Percentiles rank a stretch among this genome's conserved stretches.
phyloP scores from a whole-genome alignment of 2,797 vertebrate species.

The Bovichtus variegatus region DNA sequence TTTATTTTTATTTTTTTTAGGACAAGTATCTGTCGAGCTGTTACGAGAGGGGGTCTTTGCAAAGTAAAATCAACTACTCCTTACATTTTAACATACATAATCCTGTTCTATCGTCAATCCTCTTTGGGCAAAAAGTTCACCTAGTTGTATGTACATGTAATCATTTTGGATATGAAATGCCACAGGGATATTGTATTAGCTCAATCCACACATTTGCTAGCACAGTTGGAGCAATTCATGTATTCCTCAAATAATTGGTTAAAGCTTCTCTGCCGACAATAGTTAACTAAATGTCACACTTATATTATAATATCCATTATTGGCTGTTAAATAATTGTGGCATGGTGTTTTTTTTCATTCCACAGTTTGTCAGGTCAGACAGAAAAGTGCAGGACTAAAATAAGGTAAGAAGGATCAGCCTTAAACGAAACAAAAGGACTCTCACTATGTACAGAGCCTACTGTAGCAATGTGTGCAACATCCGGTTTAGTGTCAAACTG shows the following conservation, averaged over 20 bases:
- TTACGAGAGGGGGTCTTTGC: constrained; percentile 12
- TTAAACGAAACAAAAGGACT: no score
- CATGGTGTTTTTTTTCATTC: background rate
- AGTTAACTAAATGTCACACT: background rate
- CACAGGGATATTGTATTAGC: background rate
- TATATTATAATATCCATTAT: background rate
- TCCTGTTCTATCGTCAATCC: constrained; percentile 20
- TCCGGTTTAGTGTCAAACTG: no score
- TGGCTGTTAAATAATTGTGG: background rate
- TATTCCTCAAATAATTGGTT: background rate
- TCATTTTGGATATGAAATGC: background rate
- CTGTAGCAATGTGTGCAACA: no score
- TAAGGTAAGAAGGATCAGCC: background rate
- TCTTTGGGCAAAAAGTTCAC: background rate
- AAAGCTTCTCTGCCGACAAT: background rate
- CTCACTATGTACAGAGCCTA: no score
- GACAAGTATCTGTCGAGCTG: background rate
- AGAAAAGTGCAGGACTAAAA: background rate
- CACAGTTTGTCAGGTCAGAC: background rate
- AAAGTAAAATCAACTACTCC: constrained; percentile 5
- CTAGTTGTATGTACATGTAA: constrained; percentile 1
- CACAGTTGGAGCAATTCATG: background rate
- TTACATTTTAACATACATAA: background rate
- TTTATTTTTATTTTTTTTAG: constrained; percentile 1
- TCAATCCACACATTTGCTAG: background rate